Evolutionary conservation across 2,113 vertebrate species (phyloP).

Genomic region (Athene noctua): DNA sequence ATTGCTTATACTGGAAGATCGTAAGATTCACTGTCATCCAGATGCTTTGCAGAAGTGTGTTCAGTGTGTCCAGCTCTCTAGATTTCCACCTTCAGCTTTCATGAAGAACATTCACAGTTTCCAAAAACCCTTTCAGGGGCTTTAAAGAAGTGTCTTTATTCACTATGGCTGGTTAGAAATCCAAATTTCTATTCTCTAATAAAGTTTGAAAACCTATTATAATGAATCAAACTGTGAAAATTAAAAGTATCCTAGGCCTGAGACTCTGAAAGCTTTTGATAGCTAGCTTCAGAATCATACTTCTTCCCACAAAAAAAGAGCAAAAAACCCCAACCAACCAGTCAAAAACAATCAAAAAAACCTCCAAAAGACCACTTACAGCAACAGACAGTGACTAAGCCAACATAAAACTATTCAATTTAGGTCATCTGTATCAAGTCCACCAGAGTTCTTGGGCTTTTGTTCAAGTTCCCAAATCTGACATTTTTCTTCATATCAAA

Average conservation of each 20-base stretch:
- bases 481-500: accelerated
- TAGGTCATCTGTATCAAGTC: neutral
- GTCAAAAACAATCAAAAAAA: neutral
- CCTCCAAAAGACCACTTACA: neutral
- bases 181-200: neutral
- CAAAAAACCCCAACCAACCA: neutral
- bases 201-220: neutral
- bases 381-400: neutral
- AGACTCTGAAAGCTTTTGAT: neutral
- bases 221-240: neutral
- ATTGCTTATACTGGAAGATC: neutral
- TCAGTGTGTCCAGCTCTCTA: neutral
- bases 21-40: neutral
- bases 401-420: neutral
- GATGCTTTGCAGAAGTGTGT: neutral
- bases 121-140: neutral
- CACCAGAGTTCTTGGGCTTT: neutral
- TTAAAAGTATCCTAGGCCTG: neutral
- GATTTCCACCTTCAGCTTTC: neutral
- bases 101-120: neutral
- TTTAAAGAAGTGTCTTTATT: neutral
- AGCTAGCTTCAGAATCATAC: neutral
- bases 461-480: neutral
- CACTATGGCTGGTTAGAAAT: neutral
- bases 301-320: neutral